Base-by-base conservation (phyloP, 2,113 vertebrate species). In the Carlito syrichta region DNA sequence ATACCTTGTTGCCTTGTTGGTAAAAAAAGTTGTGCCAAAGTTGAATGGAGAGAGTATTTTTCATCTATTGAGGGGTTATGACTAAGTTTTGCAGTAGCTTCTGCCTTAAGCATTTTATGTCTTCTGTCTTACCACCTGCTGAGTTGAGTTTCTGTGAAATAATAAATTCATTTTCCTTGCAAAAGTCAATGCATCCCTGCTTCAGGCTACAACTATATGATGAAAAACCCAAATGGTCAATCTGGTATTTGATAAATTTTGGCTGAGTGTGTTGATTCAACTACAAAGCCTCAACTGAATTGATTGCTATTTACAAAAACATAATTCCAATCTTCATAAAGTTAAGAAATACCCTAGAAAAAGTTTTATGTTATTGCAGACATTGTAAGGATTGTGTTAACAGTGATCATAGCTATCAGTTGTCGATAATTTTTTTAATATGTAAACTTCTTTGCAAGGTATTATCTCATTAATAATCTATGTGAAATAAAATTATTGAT, bases 131-230 rank as follows among this genome's bases (percentile, higher is more conserved):
- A 68, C 22, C 48, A 78, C 82, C 23, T 71, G 17, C 60, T 94
- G 54, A 89, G 22, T 66, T 0, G 0, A 58, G 60, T 77, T 89
- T 93, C 74, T 92, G 52, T 87, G 40, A n/a, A 92, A 89, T 84
- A 97, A 81, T 91, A 20, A 91, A 82, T 76, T 95, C 23, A n/a
- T 40, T 95, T 93, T 85, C 16, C 71, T 54, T 66, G 8, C 27
- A 85, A 95, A 94, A 23, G 58, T 12, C 77, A 86, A 5, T 40
- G 11, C 8, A 93, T 91, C 63, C 45, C 95, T 79, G 54, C 69
- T 89, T 81, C 22, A 77, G 27, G n/a, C 12, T 73, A 16, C 19
- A 63, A 77, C 11, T 90, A 14, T 45, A 88, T 52, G 45, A 76
- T 81, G 10, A 89, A 78, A 89, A 85, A 6, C 5, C 11, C 25